Evolutionary conservation across 2,113 vertebrate species (phyloP), one percentile per base, ranked within the genome.

Genomic region (Jaculus jaculus): DNA sequence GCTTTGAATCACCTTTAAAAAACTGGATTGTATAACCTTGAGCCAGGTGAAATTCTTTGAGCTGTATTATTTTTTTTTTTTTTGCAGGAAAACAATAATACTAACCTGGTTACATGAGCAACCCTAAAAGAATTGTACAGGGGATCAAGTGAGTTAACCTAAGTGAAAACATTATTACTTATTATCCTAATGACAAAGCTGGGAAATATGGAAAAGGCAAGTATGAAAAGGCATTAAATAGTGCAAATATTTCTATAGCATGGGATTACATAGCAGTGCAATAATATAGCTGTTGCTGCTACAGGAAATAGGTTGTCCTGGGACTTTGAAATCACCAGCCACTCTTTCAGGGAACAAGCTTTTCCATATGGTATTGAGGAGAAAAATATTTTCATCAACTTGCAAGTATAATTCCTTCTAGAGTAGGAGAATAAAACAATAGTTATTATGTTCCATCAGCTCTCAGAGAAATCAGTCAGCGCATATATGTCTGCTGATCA

Each of bases 61-160:
- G 58, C n/a, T 69, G 28, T 72, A 77, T 77, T 28, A 23, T 74
- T 79, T 89, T 84, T 84, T 8, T 51, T 74, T 79, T 89, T 84
- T 84, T 8, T 51, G 51, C 63, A 82, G 18, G n/a, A 71, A 95
- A 94, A 79, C 69, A 87, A 79, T 42, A 85, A 72, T 73, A 84
- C 6, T 28, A 73, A 34, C 51, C 23, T 47, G 89, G 71, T 60
- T 26, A 47, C 39, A 58, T 39, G 39, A 78, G 30, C 60, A 87
- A 30, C 7, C 54, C 73, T 89, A 54, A 88, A 68, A 93, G 63
- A 30, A 51, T 32, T 87, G 39, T 15, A n/a, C 13, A 42, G 26
- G 75, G 60, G 71, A 94, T 84, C 77, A 86, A 95, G 61, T 65
- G 78, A 87, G 74, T 83, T 85, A 78, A 74, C 61, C 28, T 83